Base-by-base conservation (phyloP, 2,888 invertebrate genomes). In the Teleiodes luculella region DNA sequence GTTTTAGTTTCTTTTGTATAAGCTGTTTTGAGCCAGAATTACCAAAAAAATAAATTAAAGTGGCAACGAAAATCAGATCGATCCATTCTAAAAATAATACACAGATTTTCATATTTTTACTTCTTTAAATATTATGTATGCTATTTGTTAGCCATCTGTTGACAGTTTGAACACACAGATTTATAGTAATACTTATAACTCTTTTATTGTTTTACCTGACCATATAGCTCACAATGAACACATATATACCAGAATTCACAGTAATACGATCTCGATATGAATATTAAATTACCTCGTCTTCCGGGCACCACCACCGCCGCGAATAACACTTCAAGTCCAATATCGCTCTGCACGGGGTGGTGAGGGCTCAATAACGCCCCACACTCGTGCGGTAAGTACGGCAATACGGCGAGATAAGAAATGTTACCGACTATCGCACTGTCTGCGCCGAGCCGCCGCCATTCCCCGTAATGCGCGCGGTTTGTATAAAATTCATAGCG, bases 321-420 rank as follows among this genome's bases (percentile, higher is more conserved):
- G 72, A 73, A 75, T 76, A 78, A 74, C 69, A 65, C 69, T 76
- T 61, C 60, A 72, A 72, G 76, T 78, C 72, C 76, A 80, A 80
- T 80, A 80, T 80, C 74, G 65, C 68, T 65, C 67, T 64, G 71
- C n/a, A n/a, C n/a, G n/a, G n/a, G n/a, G n/a, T n/a, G n/a, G n/a
- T 71, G 72, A 72, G 70, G 70, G 69, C 72, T 78, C 78, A 78
- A 81, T 83, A 83, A 78, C 78, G 75, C 72, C 80, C 77, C 78
- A 80, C 76, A 77, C 73, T 76, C 76, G 63, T 63, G 58, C 72
- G 67, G 76, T 80, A 78, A 80, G 74, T 72, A 74, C 70, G 70
- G 72, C 76, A 76, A 79, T 81, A 77, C 74, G 74, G 72, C 50
- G 62, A 72, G 82, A 82, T 83, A 82, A 82, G 80, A 76, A 81